Percentiles rank a stretch among this genome's conserved stretches.
These are phyloP conservation scores for Phymorhynchus buccinoides DNA, from an alignment of 1,140 invertebrate species.

Conservation along the genomic window DNA sequence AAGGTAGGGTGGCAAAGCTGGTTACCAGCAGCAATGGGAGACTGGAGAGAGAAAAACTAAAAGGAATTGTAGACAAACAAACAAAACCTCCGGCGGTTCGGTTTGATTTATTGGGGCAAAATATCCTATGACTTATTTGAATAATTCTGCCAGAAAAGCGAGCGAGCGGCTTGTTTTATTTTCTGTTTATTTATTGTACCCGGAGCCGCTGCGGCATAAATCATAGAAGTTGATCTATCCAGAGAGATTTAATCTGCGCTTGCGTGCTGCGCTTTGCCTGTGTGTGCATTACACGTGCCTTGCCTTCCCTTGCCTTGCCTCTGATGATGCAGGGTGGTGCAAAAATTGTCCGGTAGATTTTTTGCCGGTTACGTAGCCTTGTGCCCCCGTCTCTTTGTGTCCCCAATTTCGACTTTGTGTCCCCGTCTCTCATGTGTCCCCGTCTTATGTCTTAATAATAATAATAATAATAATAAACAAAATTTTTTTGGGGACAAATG, in stretches of 20 bases:
- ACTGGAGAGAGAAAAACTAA: no score
- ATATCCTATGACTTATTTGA: conserved; percentile 12
- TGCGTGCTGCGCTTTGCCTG: conserved; percentile 1
- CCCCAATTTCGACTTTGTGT: no score
- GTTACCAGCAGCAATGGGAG: neutral
- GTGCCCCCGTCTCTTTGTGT: no score
- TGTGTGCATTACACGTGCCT: no score
- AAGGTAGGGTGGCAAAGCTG: neutral
- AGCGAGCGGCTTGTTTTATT: neutral
- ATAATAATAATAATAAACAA: no score
- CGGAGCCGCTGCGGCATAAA: neutral
- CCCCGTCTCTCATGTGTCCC: no score
- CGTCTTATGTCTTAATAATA: no score
- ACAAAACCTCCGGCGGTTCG: neutral
- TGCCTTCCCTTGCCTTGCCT: no score
- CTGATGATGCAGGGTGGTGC: no score
- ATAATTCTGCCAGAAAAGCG: conserved; percentile 11
- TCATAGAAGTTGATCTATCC: neutral
- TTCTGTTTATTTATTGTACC: neutral
- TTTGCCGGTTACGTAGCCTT: no score
- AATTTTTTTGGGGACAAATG: no score
- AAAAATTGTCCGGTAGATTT: neutral
- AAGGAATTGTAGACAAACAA: neutral
- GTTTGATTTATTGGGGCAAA: conserved; percentile 12
- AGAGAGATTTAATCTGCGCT: conserved; percentile 7